Conservation (phyloP, 2,888 invertebrate genomes). For the Kuschelorhynchus macadamiae region DNA sequence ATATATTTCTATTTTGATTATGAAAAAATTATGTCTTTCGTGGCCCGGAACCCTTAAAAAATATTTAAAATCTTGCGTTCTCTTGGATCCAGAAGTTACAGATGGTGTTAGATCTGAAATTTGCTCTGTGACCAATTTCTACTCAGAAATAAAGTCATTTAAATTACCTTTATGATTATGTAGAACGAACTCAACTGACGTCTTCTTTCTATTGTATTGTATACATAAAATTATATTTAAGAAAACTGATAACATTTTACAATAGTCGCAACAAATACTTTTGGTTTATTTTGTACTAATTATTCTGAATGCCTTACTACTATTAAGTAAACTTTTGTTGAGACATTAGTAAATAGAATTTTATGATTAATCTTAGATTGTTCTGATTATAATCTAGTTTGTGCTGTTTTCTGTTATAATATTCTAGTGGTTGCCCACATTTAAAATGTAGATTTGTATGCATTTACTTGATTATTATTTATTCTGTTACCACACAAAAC, state of each 20-base stretch:
- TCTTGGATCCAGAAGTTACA: not conserved
- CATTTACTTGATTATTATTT: too few relatives aligned
- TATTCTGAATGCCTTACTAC: slow-evolving; percentile 27
- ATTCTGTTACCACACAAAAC: too few relatives aligned
- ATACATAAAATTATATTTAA: not conserved
- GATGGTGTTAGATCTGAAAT: slow-evolving; percentile 20
- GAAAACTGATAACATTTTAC: not conserved
- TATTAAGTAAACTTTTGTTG: slow-evolving; percentile 15
- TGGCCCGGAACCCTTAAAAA: too few relatives aligned
- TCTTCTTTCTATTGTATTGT: slow-evolving; percentile 1
- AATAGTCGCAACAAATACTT: not conserved
- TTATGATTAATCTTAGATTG: not conserved
- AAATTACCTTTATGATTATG: not conserved
- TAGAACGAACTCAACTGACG: slow-evolving; percentile 12
- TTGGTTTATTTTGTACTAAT: not conserved
- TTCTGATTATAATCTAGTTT: slow-evolving; percentile 12
- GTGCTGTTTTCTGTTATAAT: slow-evolving; percentile 2
- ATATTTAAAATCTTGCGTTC: too few relatives aligned
- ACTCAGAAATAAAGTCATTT: slow-evolving; percentile 52
- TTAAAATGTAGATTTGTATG: too few relatives aligned
- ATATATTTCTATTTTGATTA: too few relatives aligned
- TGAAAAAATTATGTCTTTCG: too few relatives aligned
- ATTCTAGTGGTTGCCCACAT: too few relatives aligned
- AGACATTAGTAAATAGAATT: not conserved
- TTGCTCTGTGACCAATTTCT: slow-evolving; percentile 53